Base-by-base conservation (phyloP, 1,140 invertebrate genomes). In the Sitobion miscanthi region DNA sequence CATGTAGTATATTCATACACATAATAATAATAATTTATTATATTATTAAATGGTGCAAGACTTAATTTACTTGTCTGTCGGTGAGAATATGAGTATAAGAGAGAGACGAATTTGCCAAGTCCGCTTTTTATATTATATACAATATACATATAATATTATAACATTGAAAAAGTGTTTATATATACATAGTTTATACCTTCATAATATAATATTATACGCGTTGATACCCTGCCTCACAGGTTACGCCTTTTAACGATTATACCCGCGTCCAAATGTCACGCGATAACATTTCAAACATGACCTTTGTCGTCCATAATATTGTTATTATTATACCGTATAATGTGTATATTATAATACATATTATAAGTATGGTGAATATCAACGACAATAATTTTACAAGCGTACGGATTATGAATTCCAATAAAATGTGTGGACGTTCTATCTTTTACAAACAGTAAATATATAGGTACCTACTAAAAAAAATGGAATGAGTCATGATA, bases 251-350 rank as follows among this genome's bases (percentile, higher is more conserved):
- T 88, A 88, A 88, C 87, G 87, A 88, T 35, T 52, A 88, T 88
- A 52, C n/a, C n/a, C n/a, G 2, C 30, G 87, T 35, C 30, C 47
- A 88, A 88, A 88, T 88, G 87, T 88, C 87, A 52, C 35, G 45
- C 87, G 30, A 52, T 88, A 88, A 88, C 87, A 88, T 88, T 88
- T 88, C 20, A 88, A 77, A 88, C n/a, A 35, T 52, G 87, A 88
- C 87, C 87, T 88, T 88, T 52, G 23, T 87, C 62, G 83, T 69
- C 14, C 3, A 4, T 69, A 69, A n/a, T 77, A 77, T 77, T 77
- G n/a, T 77, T 77, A 77, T 20, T 77, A 77, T 4, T 77, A n/a
- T n/a, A 42, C 23, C 25, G 21, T 25, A 45, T 85, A 45, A 25
- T 42, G 23, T 85, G 4, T n/a, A 45, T n/a, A 17, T n/a, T 1